Base-by-base conservation (phyloP, 1,140 invertebrate species). In the Pseudomyrmex pallidus region DNA sequence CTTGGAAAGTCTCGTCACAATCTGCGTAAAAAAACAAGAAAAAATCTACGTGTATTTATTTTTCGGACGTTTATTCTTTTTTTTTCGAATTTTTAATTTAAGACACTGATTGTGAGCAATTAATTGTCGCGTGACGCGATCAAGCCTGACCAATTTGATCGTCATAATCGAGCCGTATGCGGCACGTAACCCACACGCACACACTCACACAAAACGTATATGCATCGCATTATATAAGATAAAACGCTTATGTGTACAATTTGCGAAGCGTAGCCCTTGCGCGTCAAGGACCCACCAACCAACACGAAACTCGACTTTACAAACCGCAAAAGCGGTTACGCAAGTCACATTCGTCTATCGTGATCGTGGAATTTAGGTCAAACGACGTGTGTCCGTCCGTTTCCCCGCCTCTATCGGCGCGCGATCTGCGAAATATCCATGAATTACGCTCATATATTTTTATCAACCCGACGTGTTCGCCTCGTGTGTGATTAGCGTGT, bases 301-400 rank as follows among this genome's bases (percentile, higher is more conserved):
- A n/a, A 63, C 78, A 78, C 46, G 54, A 84, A 85, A 82, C 70
- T 10, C 61, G 72, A 82, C 66, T 73, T 80, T 48, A 46, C 78
- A 48, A 72, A 62, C 56, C 56, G 64, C 64, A 35, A 35, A 35
- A 35, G 54, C 82, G 66, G 80, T 92, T 91, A 89, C 90, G 92
- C 87, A 93, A 92, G 90, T 74, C 89, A 88, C 76, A 82, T 86
- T 88, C 84, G 86, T 86, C 84, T 84, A 88, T 90, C 86, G 67
- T 68, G 67, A 84, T 88, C 85, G 80, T 48, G 90, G 89, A 91
- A 93, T 93, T 91, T 90, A 91, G 92, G 92, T 92, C 91, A 92
- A 82, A 76, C 90, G 84, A 86, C 85, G 90, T 89, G 86, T 87
- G 5, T 35, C 35, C 35, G 35, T 35, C 35, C 7, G 35, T 35